Base-by-base conservation (phyloP, 2,113 vertebrate genomes). In the Promerops cafer region DNA sequence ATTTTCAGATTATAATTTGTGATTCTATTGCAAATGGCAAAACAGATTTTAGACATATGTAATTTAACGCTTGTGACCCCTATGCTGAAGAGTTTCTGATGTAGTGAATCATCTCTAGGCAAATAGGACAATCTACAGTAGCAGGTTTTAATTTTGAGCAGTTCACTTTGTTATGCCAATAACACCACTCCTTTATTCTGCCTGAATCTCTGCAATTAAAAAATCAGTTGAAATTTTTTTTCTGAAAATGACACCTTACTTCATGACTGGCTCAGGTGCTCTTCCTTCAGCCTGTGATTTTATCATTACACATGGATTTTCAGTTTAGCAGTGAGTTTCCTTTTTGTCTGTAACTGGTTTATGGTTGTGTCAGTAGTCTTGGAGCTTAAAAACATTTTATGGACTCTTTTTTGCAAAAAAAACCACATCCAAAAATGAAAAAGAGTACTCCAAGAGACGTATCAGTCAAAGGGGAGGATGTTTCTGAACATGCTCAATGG, bases 381-480 rank as follows among this genome's bases (percentile, higher is more conserved):
- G 69, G 42, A 60, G 37, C 21, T 80, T 40, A 33, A 50, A 63
- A 82, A 33, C 0, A 10, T 52, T 50, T 75, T 33, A 33, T 35
- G 11, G 13, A 33, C 26, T 30, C 6, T 12, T 11, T 22, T 79
- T 68, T 83, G 24, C n/a, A n/a, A n/a, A 76, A 71, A 90, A 39
- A 2, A 54, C 17, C 2, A 24, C 11, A n/a, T 23, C 1, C 16
- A 11, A 31, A 45, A 39, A 33, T 33, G 26, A 11, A 37, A 52
- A 21, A 1, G 16, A 33, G 4, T 37, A 21, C 16, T 54, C 5
- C 9, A 57, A 39, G 11, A 56, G 21, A 13, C 3, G 3, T 39
- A 8, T 1, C 6, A 60, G 47, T 54, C 40, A 26, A 4, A 33
- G 12, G 3, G 2, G 11, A 45, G 53, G 4, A 28, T 28, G 4